A percentile compares a stretch with the other conserved stretches of the same genome.
Evolutionary conservation across 2,888 invertebrate species (phyloP).

Genomic region (Ennomos fuscantarius): DNA sequence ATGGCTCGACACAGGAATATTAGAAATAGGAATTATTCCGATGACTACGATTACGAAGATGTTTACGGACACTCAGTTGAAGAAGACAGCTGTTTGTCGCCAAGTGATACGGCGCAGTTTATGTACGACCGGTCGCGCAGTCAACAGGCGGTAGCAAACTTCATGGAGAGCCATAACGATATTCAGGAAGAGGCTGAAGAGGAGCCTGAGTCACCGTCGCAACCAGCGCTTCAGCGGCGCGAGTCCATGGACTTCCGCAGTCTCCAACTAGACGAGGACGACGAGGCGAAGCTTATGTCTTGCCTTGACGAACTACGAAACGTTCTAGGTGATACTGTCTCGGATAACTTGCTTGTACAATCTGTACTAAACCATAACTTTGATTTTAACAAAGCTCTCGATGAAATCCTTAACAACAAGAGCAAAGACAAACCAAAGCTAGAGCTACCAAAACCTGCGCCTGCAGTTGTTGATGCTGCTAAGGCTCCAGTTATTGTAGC

Average conservation of each 20-base stretch:
- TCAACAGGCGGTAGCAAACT: slow-evolving; percentile 90
- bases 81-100: slow-evolving; percentile 96
- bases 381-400: slow-evolving; percentile 89
- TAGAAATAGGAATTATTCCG: slow-evolving; percentile 93
- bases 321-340: slow-evolving; percentile 90
- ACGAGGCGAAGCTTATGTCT: slow-evolving; percentile 91
- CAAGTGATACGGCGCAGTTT: slow-evolving; percentile 93
- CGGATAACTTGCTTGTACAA: slow-evolving; percentile 90
- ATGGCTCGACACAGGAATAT: slow-evolving; percentile 96
- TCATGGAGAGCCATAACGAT: slow-evolving; percentile 90
- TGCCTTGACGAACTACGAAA: slow-evolving; percentile 93
- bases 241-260: slow-evolving; percentile 80
- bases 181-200: slow-evolving; percentile 88
- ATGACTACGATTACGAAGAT: slow-evolving; percentile 97
- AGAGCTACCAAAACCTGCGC: slow-evolving; percentile 50
- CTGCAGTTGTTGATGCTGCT: slow-evolving; percentile 53
- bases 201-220: slow-evolving; percentile 56
- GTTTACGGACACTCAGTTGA: slow-evolving; percentile 97
- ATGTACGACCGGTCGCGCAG: slow-evolving; percentile 92
- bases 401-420: slow-evolving; percentile 87
- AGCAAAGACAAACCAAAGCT: slow-evolving; percentile 51
- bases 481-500: slow-evolving; percentile 60
- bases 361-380: slow-evolving; percentile 90
- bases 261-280: slow-evolving; percentile 86
- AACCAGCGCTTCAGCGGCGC: slow-evolving; percentile 59